Evolutionary conservation across 2,888 invertebrate genomes (phyloP).

Genomic region (Chirona hameri): DNA sequence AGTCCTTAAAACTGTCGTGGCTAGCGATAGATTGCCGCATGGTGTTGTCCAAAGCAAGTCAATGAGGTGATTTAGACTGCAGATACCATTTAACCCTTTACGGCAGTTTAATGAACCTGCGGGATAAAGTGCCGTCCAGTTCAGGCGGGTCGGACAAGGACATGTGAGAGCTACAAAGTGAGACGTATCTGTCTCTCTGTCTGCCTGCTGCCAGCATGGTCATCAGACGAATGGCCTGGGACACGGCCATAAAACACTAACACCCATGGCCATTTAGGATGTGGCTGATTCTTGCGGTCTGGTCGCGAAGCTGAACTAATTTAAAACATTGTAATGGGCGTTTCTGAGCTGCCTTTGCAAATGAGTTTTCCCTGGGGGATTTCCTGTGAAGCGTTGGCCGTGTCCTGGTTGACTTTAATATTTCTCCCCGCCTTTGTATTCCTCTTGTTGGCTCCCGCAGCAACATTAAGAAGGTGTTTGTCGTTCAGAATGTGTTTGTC

Average conservation of each 20-base stretch:
- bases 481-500: no score
- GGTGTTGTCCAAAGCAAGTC: slow-evolving; percentile 11
- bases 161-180: not conserved
- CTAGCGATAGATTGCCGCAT: not conserved
- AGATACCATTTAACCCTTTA: slow-evolving; percentile 12
- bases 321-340: no score
- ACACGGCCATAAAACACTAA: not conserved
- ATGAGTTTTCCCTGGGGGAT: no score
- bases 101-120: slow-evolving; percentile 1
- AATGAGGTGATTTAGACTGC: not conserved
- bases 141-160: not conserved
- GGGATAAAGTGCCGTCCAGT: not conserved
- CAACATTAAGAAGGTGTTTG: no score
- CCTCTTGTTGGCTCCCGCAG: no score
- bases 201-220: not conserved
- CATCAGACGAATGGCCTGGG: not conserved
- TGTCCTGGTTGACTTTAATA: no score
- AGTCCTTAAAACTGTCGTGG: not conserved
- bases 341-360: no score
- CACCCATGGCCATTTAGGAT: not conserved
- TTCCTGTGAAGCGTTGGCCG: no score
- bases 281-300: not conserved
- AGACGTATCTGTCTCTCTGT: not conserved
- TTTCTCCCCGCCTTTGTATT: no score
- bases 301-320: no score